These are phyloP conservation scores for Himantopus leucocephalus DNA, from an alignment of 2,113 vertebrate genomes.

Conservation along the genomic window DNA sequence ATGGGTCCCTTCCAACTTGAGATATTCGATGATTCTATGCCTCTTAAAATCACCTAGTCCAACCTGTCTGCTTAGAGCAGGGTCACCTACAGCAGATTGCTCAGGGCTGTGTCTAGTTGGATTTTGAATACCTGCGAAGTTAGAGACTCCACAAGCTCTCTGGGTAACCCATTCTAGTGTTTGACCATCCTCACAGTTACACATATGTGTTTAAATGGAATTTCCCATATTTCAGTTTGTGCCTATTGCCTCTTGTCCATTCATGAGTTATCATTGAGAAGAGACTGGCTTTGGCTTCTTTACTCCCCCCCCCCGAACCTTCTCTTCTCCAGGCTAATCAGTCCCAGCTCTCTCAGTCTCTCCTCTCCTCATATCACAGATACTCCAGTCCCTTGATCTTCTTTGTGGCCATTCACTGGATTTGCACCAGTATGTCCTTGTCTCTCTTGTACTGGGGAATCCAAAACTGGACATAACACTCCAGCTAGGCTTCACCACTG, in stretches of 20 bases:
- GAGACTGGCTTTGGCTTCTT: neutral
- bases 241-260: neutral
- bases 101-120: neutral
- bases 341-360: neutral
- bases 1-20: neutral
- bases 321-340: neutral
- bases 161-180: neutral
- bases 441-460: neutral
- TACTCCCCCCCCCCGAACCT: neutral
- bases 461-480: neutral
- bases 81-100: neutral
- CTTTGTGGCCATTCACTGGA: neutral
- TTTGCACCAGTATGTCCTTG: fast-evolving
- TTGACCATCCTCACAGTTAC: neutral
- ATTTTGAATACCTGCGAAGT: neutral
- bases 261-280: neutral
- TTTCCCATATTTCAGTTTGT: neutral
- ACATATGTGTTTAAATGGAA: neutral
- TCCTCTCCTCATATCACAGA: neutral
- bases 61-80: neutral
- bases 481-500: neutral
- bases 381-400: neutral
- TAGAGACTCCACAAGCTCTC: neutral
- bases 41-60: neutral
- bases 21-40: neutral